Base-by-base conservation (phyloP, 2,888 invertebrate species). In the Drosophila leonis region DNA sequence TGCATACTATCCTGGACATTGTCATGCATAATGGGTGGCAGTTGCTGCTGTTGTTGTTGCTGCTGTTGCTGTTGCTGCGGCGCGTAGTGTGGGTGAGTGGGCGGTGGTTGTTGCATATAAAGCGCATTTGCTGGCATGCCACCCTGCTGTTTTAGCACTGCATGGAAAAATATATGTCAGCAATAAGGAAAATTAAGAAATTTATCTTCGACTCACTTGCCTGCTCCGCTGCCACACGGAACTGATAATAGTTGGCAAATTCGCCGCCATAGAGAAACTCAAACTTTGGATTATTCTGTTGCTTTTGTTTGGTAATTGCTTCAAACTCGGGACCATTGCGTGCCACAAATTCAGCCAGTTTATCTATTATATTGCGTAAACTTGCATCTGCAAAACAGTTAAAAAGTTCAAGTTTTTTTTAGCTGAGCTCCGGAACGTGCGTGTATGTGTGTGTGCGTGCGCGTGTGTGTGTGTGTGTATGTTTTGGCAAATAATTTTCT, bases 301-400 rank as follows among this genome's bases (percentile, higher is more conserved):
- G 99, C 94, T 99, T 99, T 92, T 97, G 97, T 94, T 99, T 99
- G 72, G 99, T 99, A 97, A 99, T 99, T 94, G 97, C 96, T 94
- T 99, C 99, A 94, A 99, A 99, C 93, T 99, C 99, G n/a, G 98
- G 98, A 61, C 99, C 99, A 96, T 99, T 99, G 94, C 98, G 94
- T 69, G 99, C 99, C 81, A 99, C 99, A 95, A 99, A 99, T 93
- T 98, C 98, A 15, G 99, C 99, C 89, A 99, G 94, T 94, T 99
- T 99, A 94, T 99, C 99, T 91, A 99, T 99, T 91, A 99, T 98
- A 94, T 98, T 98, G 92, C 97, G 96, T 91, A 98, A 95, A 93
- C 99, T 98, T 91, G 96, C 96, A 95, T 99, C 99, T 93, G 73
- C 46, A 82, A 77, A 69, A 41, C 41, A 46, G 42, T 18, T 31